Conservation (phyloP, 2,113 vertebrate species). For the Ictalurus punctatus region DNA sequence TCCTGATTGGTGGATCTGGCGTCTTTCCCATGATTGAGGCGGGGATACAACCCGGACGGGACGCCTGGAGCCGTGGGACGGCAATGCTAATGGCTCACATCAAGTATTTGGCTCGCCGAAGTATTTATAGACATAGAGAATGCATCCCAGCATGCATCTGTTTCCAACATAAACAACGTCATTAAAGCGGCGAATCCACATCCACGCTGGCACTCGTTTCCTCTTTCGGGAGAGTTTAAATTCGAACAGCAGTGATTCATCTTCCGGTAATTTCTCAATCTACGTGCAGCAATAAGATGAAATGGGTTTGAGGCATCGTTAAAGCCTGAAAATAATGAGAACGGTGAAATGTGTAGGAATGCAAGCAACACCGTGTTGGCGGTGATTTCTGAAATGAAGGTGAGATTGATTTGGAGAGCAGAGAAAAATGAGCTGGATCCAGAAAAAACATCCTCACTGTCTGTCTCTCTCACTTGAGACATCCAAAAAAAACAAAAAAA, state of each 20-base stretch:
- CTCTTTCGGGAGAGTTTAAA: slow-evolving; percentile 27
- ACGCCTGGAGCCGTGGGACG: not conserved
- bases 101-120: not conserved
- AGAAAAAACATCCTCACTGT: not conserved
- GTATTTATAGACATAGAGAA: not conserved
- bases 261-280: slow-evolving; percentile 23
- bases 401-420: not conserved
- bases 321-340: not conserved
- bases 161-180: slow-evolving; percentile 5
- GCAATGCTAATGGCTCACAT: not conserved
- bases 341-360: not conserved
- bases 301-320: not conserved
- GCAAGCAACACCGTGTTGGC: not conserved
- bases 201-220: not conserved
- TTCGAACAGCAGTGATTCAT: slow-evolving; percentile 18
- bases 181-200: slow-evolving; percentile 2
- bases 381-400: not conserved
- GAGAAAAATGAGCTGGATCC: not conserved
- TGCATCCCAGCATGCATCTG: slow-evolving; percentile 6
- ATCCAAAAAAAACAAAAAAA: not conserved
- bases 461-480: not conserved
- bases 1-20: not conserved
- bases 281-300: not conserved
- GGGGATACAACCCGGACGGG: not conserved
- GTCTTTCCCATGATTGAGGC: not conserved